A percentile compares a stretch with the other conserved stretches of the same genome.
These are phyloP conservation scores for Troides helena DNA, from an alignment of 2,888 invertebrate genomes.

Conservation along the genomic window DNA sequence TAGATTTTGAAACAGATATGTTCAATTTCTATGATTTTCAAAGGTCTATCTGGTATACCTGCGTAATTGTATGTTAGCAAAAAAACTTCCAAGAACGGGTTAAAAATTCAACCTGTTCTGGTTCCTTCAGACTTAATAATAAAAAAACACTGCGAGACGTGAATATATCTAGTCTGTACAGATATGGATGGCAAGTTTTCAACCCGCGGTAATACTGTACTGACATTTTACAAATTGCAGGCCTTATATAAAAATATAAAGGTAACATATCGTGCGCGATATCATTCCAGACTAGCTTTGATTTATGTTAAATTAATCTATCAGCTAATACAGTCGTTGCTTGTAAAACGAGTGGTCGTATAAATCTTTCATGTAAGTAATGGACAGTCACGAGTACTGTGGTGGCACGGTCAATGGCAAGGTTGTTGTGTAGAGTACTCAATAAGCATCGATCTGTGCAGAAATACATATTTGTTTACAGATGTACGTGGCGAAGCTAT, in stretches of 20 bases:
- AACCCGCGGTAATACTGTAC: no score
- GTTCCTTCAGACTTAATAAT: no score
- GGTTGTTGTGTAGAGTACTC: slow-evolving; percentile 5
- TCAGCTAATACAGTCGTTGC: background rate
- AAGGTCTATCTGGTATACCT: no score
- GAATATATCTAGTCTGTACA: background rate
- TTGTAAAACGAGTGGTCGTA: slow-evolving; percentile 4
- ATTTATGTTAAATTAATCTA: slow-evolving; percentile 1
- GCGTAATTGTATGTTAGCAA: no score
- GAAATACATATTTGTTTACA: background rate
- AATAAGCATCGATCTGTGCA: background rate
- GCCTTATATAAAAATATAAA: background rate
- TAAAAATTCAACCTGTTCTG: no score
- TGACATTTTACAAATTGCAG: background rate
- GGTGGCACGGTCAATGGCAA: slow-evolving; percentile 21
- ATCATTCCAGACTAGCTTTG: background rate
- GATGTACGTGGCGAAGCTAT: background rate
- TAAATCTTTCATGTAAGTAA: slow-evolving; percentile 22
- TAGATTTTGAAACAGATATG: no score
- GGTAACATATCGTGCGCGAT: background rate
- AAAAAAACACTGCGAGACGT: background rate
- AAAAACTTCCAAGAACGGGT: no score
- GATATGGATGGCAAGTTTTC: background rate
- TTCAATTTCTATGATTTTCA: no score
- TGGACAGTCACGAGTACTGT: slow-evolving; percentile 1